Percentiles rank a stretch among this genome's conserved stretches.
Conservation (phyloP, 2,888 invertebrate genomes). For the Mythimna loreyi region DNA sequence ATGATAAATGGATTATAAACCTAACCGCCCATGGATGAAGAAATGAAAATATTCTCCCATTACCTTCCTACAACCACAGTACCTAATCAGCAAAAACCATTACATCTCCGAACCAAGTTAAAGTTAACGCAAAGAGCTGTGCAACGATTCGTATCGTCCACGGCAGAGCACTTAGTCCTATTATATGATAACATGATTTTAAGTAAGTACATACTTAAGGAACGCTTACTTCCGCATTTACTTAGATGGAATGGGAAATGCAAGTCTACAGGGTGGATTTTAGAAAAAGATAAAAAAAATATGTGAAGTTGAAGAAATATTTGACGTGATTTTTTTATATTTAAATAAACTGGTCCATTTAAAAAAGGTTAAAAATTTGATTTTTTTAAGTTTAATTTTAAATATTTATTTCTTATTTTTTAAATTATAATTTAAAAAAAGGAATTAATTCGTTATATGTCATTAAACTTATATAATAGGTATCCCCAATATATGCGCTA, state of each 20-base stretch:
- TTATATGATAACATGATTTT: conserved; percentile 53
- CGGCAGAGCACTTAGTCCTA: conserved; percentile 55
- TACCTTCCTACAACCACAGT: not conserved
- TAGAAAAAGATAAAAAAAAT: no score
- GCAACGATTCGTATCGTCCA: conserved; percentile 60
- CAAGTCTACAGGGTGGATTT: conserved; percentile 2
- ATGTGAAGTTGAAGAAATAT: no score
- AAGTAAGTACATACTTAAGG: conserved; percentile 41
- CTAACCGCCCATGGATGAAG: not conserved
- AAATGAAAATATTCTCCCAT: not conserved
- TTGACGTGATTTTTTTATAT: no score
- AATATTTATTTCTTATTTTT: no score
- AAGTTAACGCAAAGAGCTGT: conserved; percentile 36
- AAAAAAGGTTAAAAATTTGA: no score
- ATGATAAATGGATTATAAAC: not conserved
- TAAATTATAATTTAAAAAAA: no score
- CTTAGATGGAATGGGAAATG: conserved; percentile 34
- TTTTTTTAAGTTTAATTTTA: no score
- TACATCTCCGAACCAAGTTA: conserved; percentile 30
- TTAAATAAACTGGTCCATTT: no score
- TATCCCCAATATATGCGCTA: no score
- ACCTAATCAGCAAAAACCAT: conserved; percentile 20
- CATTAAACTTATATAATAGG: no score
- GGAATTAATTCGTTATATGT: no score
- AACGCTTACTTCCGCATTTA: conserved; percentile 36